Evolutionary conservation across 2,113 vertebrate species (phyloP), one percentile per base, ranked within the genome.

Genomic region (Corythoichthys haematopterus): DNA sequence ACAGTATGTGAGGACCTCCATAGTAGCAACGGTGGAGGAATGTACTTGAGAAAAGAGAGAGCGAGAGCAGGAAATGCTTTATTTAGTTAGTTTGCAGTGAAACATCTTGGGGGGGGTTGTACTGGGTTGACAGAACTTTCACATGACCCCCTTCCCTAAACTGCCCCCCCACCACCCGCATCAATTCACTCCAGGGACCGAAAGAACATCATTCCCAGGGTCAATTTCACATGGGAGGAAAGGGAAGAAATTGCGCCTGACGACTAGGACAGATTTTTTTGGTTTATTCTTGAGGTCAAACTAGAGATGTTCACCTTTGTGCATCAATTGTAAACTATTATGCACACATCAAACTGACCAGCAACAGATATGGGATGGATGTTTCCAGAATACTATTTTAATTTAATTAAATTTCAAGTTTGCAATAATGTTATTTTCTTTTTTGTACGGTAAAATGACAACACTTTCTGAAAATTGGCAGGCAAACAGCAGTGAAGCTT

Each of bases 41-140:
- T 16, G 28, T 5, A 51, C 63, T 66, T 81, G 72, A 82, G 80
- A 79, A 81, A 45, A 66, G 53, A n/a, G 61, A 55, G 63, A 63
- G 68, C 45, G 52, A 45, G 37, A 73, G 57, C 51, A 87, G 87
- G 89, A 90, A 90, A 83, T 78, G 67, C 63, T 69, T 64, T 85
- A 84, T 90, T 91, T 90, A 82, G 89, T 90, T 89, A 85, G 57
- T 38, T 66, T 85, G 72, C 64, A 80, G 83, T 81, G 72, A 80
- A 73, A 80, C 76, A 83, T 88, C 88, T 88, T 73, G 62, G 76
- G 87, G 77, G 38, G 38, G 38, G 38, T 1, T 5, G 16, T 68
- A 83, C 75, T 75, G 72, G 56, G 72, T 72, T 60, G 58, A 46
- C 64, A 80, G 80, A 60, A 77, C 74, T 80, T 92, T 92, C 91